Conservation (phyloP, 2,113 vertebrate genomes). For the Galbula dea region DNA sequence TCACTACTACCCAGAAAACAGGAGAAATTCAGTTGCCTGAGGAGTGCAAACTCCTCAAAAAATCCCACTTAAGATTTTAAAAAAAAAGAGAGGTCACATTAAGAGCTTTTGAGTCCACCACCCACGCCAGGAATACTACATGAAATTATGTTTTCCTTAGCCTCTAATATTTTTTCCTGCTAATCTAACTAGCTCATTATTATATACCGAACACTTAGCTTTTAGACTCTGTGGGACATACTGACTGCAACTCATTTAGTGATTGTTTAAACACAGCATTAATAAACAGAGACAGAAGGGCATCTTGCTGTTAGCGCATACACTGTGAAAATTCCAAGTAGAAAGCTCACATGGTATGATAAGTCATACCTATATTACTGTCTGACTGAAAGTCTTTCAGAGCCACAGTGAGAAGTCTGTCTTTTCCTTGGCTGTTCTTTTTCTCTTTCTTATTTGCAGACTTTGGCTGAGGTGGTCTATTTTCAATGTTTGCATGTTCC, state of each 20-base stretch:
- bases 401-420: conserved; percentile 87
- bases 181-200: background rate
- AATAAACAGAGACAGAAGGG: background rate
- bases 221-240: background rate
- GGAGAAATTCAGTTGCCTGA: background rate
- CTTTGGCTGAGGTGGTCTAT: conserved; percentile 79
- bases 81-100: background rate
- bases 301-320: background rate
- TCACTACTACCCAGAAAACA: background rate
- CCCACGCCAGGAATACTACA: background rate
- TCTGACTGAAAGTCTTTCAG: conserved; percentile 92
- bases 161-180: background rate
- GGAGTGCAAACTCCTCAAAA: background rate
- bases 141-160: background rate
- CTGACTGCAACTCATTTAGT: background rate
- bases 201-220: background rate
- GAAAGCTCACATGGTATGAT: background rate
- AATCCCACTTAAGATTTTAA: background rate
- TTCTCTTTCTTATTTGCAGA: conserved; percentile 87
- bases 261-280: background rate
- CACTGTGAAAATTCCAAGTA: background rate
- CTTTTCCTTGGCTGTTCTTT: conserved; percentile 89
- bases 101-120: background rate
- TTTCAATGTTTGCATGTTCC: conserved; percentile 76
- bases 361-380: conserved; percentile 64